phyloP scores from a whole-genome alignment of 2,888 invertebrate genomes.

The Oxycera nigricornis region DNA sequence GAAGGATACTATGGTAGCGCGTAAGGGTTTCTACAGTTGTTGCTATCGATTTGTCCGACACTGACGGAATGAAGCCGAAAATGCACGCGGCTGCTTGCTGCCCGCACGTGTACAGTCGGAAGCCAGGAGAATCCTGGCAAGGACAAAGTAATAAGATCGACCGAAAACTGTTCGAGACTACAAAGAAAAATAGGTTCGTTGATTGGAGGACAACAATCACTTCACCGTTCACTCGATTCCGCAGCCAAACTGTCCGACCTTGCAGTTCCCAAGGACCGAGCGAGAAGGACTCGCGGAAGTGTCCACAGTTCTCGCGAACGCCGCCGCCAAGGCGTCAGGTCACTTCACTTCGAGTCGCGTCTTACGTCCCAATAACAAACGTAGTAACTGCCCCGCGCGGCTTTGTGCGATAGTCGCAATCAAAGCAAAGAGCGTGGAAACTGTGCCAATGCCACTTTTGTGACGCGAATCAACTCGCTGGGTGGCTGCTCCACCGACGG shows the following conservation, averaged over 20 bases:
- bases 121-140: not conserved
- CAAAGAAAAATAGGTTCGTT: too few relatives aligned
- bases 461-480: not conserved
- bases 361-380: not conserved
- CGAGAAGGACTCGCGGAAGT: too few relatives aligned
- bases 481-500: not conserved
- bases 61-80: not conserved
- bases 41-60: slow-evolving; percentile 26
- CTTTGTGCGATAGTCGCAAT: not conserved
- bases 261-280: too few relatives aligned
- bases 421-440: not conserved
- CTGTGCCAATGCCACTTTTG: slow-evolving; percentile 14
- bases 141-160: not conserved
- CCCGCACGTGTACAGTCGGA: not conserved
- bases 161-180: too few relatives aligned
- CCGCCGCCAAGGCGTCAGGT: not conserved
- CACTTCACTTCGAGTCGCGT: not conserved
- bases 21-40: not conserved
- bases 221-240: too few relatives aligned
- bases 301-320: not conserved
- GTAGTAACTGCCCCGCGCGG: not conserved
- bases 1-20: not conserved
- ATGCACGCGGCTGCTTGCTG: not conserved
- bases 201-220: too few relatives aligned
- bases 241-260: too few relatives aligned